Base-by-base conservation (phyloP, 1,140 invertebrate genomes). In the Stenopsyche tienmushanensis region DNA sequence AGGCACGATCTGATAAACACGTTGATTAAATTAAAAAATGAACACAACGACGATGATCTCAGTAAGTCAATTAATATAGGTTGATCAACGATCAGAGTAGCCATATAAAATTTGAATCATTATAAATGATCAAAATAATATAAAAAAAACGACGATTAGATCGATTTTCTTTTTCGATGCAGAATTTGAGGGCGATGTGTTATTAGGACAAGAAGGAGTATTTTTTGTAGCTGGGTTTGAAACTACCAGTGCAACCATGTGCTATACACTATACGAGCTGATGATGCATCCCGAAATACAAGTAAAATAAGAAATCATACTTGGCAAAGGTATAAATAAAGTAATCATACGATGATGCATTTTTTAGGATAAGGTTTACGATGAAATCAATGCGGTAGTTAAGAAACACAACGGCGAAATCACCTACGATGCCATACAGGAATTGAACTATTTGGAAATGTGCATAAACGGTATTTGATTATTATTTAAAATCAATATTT, bases 401-500 rank as follows among this genome's bases (percentile, higher is more conserved):
- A 58, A 71, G 3, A 77, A 78, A 62, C 72, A 84, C 62, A 67
- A 80, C 20, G 78, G 79, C 1, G 67, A 81, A 64, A 62, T 86
- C 0, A 83, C 77, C 34, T 87, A 84, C 67, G 84, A 86, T 8
- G 76, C 76, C 15, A 62, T 88, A 1, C 73, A 78, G n/a, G 80
- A 84, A 20, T 79, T 89, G 76, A 77, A 76, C 0, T 85, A 84
- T 64, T 70, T 88, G 68, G 77, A 82, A 66, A 80, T 82, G 69
- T 78, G 83, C 8, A 72, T 84, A 17, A 72, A 76, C 62, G 81
- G 78, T 79, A 67, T 44, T 2, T 2, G 18, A 3, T 44, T n/a
- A n/a, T n/a, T n/a, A n/a, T n/a, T n/a, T n/a, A n/a, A n/a, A n/a
- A n/a, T n/a, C n/a, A n/a, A n/a, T n/a, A n/a, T n/a, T n/a, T n/a